Conservation (phyloP, 2,888 invertebrate genomes). For the Buathra laborator region DNA sequence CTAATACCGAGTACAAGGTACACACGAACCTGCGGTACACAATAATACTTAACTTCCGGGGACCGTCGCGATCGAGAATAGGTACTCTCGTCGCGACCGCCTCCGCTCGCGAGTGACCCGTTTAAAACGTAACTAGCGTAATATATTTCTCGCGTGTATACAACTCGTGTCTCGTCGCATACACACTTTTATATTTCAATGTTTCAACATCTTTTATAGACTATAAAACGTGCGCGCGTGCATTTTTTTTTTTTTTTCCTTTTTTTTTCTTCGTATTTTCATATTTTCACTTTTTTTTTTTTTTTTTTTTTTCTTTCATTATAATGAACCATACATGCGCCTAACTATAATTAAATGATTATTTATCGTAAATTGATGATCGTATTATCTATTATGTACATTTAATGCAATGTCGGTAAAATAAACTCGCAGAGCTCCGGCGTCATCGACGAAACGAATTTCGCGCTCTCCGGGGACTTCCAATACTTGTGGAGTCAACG, state of each 20-base stretch:
- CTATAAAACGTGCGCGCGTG: conserved; percentile 47
- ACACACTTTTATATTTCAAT: background rate
- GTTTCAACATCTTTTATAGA: conserved; percentile 31
- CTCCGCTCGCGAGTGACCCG: conserved; percentile 18
- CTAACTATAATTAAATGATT: conserved; percentile 54
- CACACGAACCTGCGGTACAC: conserved; percentile 63
- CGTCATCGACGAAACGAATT: conserved; percentile 13
- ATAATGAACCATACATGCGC: conserved; percentile 3
- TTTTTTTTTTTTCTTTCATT: background rate
- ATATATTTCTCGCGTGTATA: conserved; percentile 14
- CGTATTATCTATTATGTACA: conserved; percentile 48
- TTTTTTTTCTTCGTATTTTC: background rate
- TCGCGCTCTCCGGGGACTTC: background rate
- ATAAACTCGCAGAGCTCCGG: conserved; percentile 25
- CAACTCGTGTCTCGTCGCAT: conserved; percentile 14
- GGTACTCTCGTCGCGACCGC: conserved; percentile 42
- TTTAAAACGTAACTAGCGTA: conserved; percentile 31
- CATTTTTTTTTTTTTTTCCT: background rate
- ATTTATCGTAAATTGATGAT: conserved; percentile 39
- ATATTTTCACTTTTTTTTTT: conserved; percentile 21
- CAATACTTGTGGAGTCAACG: no score
- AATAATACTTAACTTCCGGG: conserved; percentile 69
- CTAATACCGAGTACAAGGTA: conserved; percentile 69
- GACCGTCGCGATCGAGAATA: conserved; percentile 22
- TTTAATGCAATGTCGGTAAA: conserved; percentile 54